These are phyloP conservation scores for Automeris io DNA, from an alignment of 2,888 invertebrate genomes.

Conservation along the genomic window DNA sequence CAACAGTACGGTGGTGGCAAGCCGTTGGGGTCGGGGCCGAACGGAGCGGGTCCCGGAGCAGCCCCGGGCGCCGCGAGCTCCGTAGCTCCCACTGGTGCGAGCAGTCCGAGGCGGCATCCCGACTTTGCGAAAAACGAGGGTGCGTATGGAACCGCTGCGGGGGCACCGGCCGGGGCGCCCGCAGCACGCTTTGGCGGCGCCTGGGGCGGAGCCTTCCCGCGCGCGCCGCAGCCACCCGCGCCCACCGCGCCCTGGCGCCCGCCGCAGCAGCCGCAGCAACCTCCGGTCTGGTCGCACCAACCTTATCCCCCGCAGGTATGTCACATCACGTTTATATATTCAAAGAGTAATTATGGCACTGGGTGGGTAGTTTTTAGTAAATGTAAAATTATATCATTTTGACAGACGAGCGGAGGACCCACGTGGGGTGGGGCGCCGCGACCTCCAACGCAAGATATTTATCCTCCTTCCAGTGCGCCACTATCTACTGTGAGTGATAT, in stretches of 20 bases:
- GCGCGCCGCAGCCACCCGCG: conserved; percentile 45
- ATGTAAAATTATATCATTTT: background rate
- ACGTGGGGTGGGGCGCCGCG: conserved; percentile 46
- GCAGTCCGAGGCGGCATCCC: conserved; percentile 41
- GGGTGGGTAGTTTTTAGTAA: background rate
- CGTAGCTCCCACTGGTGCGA: conserved; percentile 75
- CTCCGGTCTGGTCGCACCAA: conserved; percentile 54
- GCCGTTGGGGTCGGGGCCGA: conserved; percentile 56
- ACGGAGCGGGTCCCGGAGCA: conserved; percentile 71
- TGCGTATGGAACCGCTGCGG: conserved; percentile 22
- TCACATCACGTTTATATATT: background rate
- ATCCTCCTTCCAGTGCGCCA: conserved; percentile 44
- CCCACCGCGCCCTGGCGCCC: conserved; percentile 49
- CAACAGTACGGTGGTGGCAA: conserved; percentile 59
- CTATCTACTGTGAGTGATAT: conserved; percentile 47
- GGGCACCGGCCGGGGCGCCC: conserved; percentile 22
- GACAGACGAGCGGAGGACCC: conserved; percentile 38
- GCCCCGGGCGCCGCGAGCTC: conserved; percentile 46
- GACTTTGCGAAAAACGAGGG: conserved; percentile 37
- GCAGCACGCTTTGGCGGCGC: conserved; percentile 33
- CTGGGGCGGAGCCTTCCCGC: conserved; percentile 48
- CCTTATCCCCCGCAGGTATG: conserved; percentile 52
- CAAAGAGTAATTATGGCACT: background rate
- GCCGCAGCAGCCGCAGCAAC: conserved; percentile 41
- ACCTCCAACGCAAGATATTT: conserved; percentile 38